Base-by-base conservation (phyloP, 1,140 invertebrate species). In the Zaprionus ghesquierei region DNA sequence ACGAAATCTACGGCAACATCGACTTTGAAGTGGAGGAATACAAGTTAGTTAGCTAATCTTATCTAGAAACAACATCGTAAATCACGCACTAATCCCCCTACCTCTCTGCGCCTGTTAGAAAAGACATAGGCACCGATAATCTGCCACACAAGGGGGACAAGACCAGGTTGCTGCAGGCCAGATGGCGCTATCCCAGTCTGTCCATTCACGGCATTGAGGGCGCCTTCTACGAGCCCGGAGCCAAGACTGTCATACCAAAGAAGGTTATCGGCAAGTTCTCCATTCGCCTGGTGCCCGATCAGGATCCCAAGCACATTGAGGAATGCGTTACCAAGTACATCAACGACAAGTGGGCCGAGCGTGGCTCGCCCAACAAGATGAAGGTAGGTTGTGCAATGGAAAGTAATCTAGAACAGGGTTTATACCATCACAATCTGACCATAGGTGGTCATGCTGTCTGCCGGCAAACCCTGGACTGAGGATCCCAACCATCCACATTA, bases 251-350 rank as follows among this genome's bases (percentile, higher is more conserved):
- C 0, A 99, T 99, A 81, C 98, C 98, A 1, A 93, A 95, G 38
- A 98, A 98, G 92, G 98, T 99, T 0, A 96, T 95, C 85, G 98
- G 98, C 29, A 99, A 99, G 92, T 99, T 99, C 92, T 99, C 98
- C 0, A 96, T 99, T 75, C 94, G 98, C 75, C 95, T 98, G 79
- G 98, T 99, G 0, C 98, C 98, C 1, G 94, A 99, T 90, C 98
- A 98, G 94, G 94, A 95, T 41, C 97, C 97, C 1, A 94, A 95
- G 33, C 93, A 96, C 77, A 94, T 98, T 29, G 95, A 95, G 60
- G 92, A 96, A 75, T 94, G 94, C 51, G 97, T 98, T 1, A 93
- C 94, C 9, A 94, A 94, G 18, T 96, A 98, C 92, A 77, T 99
- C 10, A 94, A 97, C 92, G 92, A 93, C 33, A 94, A 94, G 90